Evolutionary conservation across 2,888 invertebrate genomes (phyloP).

Genomic region (Andrena dorsata): DNA sequence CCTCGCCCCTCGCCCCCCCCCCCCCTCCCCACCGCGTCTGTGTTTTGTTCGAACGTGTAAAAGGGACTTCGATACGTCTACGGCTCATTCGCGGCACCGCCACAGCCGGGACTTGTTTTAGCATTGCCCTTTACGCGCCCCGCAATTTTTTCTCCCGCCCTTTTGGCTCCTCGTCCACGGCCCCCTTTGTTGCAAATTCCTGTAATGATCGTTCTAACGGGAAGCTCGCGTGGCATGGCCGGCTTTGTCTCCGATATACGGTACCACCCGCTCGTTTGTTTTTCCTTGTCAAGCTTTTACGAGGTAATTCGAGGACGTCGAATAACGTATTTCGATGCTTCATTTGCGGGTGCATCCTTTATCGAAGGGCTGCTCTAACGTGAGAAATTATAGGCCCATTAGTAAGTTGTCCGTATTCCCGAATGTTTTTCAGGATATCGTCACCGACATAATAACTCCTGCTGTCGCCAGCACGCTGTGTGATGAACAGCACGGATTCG

Average conservation of each 20-base stretch:
- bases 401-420: too few species aligned
- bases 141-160: slow-evolving; percentile 22
- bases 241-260: slow-evolving; percentile 22
- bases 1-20: too few species aligned
- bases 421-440: too few species aligned
- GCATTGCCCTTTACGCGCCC: slow-evolving; percentile 29
- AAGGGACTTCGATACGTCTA: slow-evolving; percentile 32
- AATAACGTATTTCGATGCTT: slow-evolving; percentile 8
- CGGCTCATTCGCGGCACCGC: slow-evolving; percentile 35
- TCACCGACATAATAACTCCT: too few species aligned
- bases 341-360: slow-evolving; percentile 10
- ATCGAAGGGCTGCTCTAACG: neutral
- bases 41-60: slow-evolving; percentile 47
- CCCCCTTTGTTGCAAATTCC: slow-evolving; percentile 28
- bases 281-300: neutral
- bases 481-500: too few species aligned
- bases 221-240: slow-evolving; percentile 5
- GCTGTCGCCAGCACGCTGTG: too few species aligned
- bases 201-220: slow-evolving; percentile 37
- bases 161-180: neutral
- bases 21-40: neutral
- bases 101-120: slow-evolving; percentile 25
- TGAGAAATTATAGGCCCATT: too few species aligned
- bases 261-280: neutral
- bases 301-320: slow-evolving; percentile 11